These are phyloP conservation scores for Germaria angustata DNA, from an alignment of 2,888 invertebrate species.

Conservation along the genomic window DNA sequence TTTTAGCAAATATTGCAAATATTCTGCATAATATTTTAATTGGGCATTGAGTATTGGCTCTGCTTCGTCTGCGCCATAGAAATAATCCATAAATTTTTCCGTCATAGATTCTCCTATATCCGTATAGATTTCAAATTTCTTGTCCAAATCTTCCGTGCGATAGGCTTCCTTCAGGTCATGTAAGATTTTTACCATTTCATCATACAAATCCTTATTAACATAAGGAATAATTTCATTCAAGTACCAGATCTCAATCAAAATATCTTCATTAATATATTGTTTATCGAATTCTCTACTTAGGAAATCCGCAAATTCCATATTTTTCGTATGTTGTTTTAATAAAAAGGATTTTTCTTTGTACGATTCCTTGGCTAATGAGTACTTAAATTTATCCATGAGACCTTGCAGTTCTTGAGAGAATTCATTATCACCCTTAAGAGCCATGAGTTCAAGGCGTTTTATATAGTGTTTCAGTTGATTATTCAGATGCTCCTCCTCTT, in stretches of 20 bases:
- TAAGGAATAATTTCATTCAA: constrained; percentile 47
- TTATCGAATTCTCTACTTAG: constrained; percentile 62
- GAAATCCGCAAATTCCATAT: constrained; percentile 50
- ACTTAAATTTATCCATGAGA: constrained; percentile 50
- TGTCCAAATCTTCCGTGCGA: constrained; percentile 48
- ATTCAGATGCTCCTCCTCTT: constrained; percentile 50
- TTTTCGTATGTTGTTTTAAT: constrained; percentile 42
- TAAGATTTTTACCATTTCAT: constrained; percentile 44
- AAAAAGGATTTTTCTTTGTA: constrained; percentile 47
- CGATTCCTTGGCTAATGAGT: constrained; percentile 38
- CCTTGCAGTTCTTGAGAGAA: constrained; percentile 49
- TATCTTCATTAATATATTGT: constrained; percentile 67
- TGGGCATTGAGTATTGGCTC: constrained; percentile 63
- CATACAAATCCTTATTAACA: constrained; percentile 42
- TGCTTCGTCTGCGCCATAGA: constrained; percentile 25
- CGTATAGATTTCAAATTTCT: constrained; percentile 62
- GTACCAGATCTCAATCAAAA: constrained; percentile 68
- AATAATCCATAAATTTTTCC: constrained; percentile 33
- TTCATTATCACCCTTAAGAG: constrained; percentile 8
- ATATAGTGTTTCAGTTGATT: constrained; percentile 62
- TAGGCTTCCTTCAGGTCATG: constrained; percentile 52
- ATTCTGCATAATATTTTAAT: constrained; percentile 64
- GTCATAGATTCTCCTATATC: constrained; percentile 64
- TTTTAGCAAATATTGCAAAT: constrained; percentile 59
- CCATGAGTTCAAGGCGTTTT: constrained; percentile 57